These are phyloP conservation scores for Schizopygopsis pylzovi DNA, from an alignment of 2,797 vertebrate species.

Conservation along the genomic window DNA sequence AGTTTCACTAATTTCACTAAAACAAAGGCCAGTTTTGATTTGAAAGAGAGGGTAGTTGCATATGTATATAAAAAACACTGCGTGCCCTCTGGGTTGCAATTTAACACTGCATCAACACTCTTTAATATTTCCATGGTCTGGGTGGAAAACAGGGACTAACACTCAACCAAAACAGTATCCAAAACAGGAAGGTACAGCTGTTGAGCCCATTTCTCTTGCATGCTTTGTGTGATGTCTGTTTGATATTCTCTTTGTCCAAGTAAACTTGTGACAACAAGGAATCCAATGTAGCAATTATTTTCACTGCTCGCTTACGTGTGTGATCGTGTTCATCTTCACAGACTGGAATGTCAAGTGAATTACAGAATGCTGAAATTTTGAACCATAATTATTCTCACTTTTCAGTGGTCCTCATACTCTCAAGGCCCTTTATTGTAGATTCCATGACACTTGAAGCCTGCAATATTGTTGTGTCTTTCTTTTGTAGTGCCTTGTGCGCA, in stretches of 20 bases:
- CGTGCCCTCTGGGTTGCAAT: not conserved
- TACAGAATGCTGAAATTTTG: not conserved
- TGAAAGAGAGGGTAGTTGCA: not conserved
- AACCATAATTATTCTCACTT: not conserved
- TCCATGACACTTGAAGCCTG: slow-evolving; percentile 8
- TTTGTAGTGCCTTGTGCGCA: not conserved
- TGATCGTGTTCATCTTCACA: not conserved
- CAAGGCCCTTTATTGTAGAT: not conserved
- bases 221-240: not conserved
- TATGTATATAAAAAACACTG: not conserved
- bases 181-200: not conserved
- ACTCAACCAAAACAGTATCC: not conserved
- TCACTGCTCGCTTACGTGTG: not conserved
- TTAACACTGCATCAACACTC: not conserved
- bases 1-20: not conserved
- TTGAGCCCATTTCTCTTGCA: not conserved
- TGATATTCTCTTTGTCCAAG: not conserved
- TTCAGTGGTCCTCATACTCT: not conserved
- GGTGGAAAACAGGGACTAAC: not conserved
- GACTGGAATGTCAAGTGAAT: slow-evolving; percentile 8
- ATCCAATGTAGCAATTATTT: not conserved
- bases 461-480: not conserved
- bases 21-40: not conserved
- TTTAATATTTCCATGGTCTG: not conserved
- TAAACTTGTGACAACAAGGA: not conserved